Evolutionary conservation across 2,888 invertebrate species (phyloP).

Genomic region (Microctonus brassicae): DNA sequence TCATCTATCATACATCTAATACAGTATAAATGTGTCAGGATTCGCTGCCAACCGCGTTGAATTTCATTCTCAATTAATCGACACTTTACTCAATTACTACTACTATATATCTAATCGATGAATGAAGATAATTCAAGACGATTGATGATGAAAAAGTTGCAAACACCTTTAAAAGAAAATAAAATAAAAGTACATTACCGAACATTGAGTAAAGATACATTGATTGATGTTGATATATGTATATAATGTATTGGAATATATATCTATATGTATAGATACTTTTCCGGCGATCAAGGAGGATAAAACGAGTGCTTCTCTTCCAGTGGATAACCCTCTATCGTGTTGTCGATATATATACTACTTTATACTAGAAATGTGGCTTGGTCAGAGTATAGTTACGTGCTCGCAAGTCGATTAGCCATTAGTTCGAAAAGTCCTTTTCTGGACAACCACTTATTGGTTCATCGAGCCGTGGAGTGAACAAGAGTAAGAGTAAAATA

Average conservation of each 20-base stretch:
- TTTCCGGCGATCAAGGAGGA: slow-evolving; percentile 6
- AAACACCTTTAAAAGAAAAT: neutral
- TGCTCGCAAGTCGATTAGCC: slow-evolving; percentile 35
- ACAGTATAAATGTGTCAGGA: neutral
- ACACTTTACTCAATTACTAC: neutral
- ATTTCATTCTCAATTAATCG: slow-evolving; percentile 11
- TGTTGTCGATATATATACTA: neutral
- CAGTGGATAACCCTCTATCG: slow-evolving; percentile 2
- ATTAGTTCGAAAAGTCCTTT: slow-evolving; percentile 25
- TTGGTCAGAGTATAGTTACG: slow-evolving; percentile 25
- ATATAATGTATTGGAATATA: neutral
- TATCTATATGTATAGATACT: slow-evolving; percentile 1
- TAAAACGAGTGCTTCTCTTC: slow-evolving; percentile 9
- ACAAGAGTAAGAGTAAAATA: neutral
- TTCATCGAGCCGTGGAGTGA: slow-evolving; percentile 6
- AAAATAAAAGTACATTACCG: neutral
- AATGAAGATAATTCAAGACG: neutral
- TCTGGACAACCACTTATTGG: slow-evolving; percentile 22
- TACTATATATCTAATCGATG: neutral
- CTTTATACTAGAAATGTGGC: slow-evolving; percentile 3
- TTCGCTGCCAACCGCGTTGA: neutral
- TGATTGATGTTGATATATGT: too few species aligned
- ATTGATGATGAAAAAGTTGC: neutral
- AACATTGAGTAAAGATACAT: neutral
- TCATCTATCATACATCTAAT: slow-evolving; percentile 2